Percentiles rank a stretch among this genome's conserved stretches.
Conservation (phyloP, 2,797 vertebrate species). For the Leucoraja ocellata region DNA sequence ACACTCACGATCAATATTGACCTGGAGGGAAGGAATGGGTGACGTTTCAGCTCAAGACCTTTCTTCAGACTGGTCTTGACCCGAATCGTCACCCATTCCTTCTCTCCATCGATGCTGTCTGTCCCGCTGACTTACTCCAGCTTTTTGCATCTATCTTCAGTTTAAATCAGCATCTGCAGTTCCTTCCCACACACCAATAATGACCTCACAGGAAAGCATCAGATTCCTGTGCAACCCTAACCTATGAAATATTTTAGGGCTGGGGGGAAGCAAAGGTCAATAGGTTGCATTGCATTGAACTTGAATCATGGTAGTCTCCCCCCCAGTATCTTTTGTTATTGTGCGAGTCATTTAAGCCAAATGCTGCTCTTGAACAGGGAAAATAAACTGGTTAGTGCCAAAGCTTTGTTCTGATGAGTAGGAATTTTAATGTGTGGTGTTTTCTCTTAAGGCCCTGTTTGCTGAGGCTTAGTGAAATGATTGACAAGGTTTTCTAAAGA, state of each 20-base stretch:
- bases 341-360: too few relatives aligned
- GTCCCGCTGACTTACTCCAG: too few relatives aligned
- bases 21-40: not conserved
- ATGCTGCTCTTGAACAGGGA: conserved; percentile 24
- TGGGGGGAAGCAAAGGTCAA: not conserved
- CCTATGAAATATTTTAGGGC: not conserved
- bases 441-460: conserved; percentile 11
- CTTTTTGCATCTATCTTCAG: too few relatives aligned
- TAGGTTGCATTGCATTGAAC: not conserved
- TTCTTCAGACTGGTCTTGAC: too few relatives aligned
- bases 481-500: not conserved
- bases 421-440: conserved; percentile 33
- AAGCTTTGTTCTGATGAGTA: conserved; percentile 38
- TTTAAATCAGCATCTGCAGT: too few relatives aligned
- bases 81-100: too few relatives aligned
- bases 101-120: too few relatives aligned
- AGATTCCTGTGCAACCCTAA: not conserved
- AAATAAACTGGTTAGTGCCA: conserved; percentile 40
- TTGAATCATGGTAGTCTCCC: not conserved
- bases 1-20: not conserved
- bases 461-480: conserved; percentile 39
- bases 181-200: too few relatives aligned
- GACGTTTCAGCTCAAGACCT: too few relatives aligned
- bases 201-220: not conserved
- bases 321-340: not conserved